Evolutionary conservation across 2,797 vertebrate genomes (phyloP).

Genomic region (Pangasius krempfi): DNA sequence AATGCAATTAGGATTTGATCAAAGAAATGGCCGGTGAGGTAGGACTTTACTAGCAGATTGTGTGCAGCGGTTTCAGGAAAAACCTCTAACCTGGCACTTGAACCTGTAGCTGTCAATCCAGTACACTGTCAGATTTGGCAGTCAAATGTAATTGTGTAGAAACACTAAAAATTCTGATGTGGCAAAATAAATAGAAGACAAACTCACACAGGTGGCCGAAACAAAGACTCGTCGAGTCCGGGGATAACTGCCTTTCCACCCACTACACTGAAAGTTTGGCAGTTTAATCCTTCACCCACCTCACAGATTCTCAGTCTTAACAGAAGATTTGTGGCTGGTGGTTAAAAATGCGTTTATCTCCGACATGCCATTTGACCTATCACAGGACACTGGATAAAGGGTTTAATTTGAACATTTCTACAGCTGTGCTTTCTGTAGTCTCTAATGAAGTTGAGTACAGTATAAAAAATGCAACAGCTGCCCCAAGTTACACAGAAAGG

Average conservation of each 20-base stretch:
- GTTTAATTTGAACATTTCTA: conserved; percentile 23
- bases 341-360: conserved; percentile 39
- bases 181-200: not conserved
- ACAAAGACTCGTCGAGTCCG: not conserved
- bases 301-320: conserved; percentile 26
- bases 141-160: not conserved
- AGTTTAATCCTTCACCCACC: conserved; percentile 24
- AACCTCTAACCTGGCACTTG: not conserved
- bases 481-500: conserved; percentile 36
- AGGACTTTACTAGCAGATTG: not conserved
- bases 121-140: no score
- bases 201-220: not conserved
- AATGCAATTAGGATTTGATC: not conserved
- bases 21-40: not conserved
- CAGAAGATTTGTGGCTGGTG: conserved; percentile 12
- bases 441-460: not conserved
- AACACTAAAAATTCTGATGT: not conserved
- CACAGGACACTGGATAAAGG: not conserved
- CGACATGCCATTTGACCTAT: conserved; percentile 17
- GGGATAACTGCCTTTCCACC: not conserved
- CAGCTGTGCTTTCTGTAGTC: not conserved
- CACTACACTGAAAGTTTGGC: not conserved
- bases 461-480: conserved; percentile 2
- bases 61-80: not conserved
- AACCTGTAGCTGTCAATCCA: not conserved